phyloP scores from a whole-genome alignment of 2,113 vertebrate species.

The Varanus salvator region DNA sequence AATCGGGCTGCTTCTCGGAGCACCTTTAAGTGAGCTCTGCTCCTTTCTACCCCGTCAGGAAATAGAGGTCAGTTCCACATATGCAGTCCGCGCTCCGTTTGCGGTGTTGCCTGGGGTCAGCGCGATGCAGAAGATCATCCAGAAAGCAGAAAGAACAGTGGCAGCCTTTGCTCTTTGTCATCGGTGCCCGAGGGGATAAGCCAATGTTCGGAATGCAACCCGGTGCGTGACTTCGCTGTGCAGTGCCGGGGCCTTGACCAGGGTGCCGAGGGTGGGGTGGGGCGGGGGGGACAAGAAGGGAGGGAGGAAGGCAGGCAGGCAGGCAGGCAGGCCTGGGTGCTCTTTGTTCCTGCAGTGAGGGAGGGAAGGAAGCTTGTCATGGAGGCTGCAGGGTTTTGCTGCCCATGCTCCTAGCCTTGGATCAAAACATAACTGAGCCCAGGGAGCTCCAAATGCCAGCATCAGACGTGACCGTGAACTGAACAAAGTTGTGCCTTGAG shows the following conservation, averaged over 20 bases:
- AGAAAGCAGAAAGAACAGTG: slow-evolving; percentile 46
- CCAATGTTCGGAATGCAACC: slow-evolving; percentile 51
- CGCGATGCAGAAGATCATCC: slow-evolving; percentile 61
- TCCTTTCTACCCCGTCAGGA: slow-evolving; percentile 13
- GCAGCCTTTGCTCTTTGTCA: slow-evolving; percentile 32
- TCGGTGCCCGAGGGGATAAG: slow-evolving; percentile 25
- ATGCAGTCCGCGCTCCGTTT: slow-evolving; percentile 52
- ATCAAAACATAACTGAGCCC: slow-evolving; percentile 1
- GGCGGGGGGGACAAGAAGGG: neutral
- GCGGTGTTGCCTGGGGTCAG: slow-evolving; percentile 57
- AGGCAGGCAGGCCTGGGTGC: neutral
- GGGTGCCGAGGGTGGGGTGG: neutral
- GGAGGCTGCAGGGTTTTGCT: rapidly evolving
- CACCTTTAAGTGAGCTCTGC: neutral
- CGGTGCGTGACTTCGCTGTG: neutral
- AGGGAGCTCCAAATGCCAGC: neutral
- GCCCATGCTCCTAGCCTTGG: neutral
- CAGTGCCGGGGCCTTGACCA: neutral
- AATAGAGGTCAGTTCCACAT: slow-evolving; percentile 54
- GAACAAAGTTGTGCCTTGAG: neutral
- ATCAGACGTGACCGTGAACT: neutral
- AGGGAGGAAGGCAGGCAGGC: too few relatives aligned
- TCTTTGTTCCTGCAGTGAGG: rapidly evolving
- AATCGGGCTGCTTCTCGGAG: neutral
- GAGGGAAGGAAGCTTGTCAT: neutral